A percentile compares a stretch with the other conserved stretches of the same genome.
Conservation (phyloP, 2,797 vertebrate genomes). For the Epinephelus coioides region DNA sequence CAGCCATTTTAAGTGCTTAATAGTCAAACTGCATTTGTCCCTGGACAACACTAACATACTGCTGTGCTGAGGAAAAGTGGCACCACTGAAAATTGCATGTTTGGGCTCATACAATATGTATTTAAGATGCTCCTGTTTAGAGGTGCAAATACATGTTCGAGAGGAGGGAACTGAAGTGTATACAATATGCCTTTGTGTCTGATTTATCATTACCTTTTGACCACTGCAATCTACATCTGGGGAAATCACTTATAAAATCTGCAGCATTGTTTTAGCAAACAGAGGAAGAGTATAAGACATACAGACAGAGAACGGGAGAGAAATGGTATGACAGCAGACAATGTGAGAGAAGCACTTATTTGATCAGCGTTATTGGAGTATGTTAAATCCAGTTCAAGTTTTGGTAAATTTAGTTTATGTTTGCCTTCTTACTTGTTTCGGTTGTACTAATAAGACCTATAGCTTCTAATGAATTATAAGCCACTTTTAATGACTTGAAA, state of each 20-base stretch:
- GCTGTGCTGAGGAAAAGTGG: neutral
- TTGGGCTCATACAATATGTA: neutral
- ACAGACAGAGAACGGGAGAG: no score
- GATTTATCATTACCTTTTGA: conserved; percentile 10
- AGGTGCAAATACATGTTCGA: neutral
- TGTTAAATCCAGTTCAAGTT: no score
- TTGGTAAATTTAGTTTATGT: no score
- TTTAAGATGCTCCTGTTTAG: neutral
- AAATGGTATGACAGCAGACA: no score
- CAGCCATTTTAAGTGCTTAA: neutral
- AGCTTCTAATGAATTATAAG: no score
- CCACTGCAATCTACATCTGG: neutral
- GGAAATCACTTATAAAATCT: neutral
- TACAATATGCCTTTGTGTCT: neutral
- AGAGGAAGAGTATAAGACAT: no score
- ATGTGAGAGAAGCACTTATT: no score
- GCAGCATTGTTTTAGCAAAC: no score
- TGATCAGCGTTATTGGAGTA: no score
- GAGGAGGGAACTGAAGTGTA: neutral
- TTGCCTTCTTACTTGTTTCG: no score
- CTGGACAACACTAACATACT: neutral
- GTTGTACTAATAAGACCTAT: no score
- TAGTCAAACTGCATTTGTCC: neutral
- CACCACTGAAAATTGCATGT: neutral
- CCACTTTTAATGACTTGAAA: no score